Base-by-base conservation (phyloP, 2,888 invertebrate genomes). In the Xylocampa areola region DNA sequence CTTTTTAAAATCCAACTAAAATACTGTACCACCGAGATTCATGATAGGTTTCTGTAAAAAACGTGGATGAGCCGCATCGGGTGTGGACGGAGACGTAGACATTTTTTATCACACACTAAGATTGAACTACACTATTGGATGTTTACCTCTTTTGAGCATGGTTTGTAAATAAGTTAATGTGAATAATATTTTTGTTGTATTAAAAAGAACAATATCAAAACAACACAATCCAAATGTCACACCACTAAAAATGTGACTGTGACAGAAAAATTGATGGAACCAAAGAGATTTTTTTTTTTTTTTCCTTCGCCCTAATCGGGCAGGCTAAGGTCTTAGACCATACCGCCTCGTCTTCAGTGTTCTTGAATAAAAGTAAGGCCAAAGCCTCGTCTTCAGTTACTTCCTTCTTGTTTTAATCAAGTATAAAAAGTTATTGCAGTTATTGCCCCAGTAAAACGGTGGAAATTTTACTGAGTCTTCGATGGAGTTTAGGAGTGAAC, bases 11-110 rank as follows among this genome's bases (percentile, higher is more conserved):
- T 35, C 33, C 29, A 57, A 60, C 49, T 37, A 35, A 41, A 70
- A 84, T 90, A 91, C 89, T 82, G 76, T 90, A 92, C 91, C 91
- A 68, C 82, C 76, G 66, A 66, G 57, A 64, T 76, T 75, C 67
- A 68, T 30, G 39, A 74, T 62, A 7, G 84, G 81, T 79, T 85
- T 88, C 66, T 73, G 68, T 78, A 69, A 66, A 80, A 91, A 92
- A 57, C 92, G 86, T 29, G 90, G 89, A 72, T 92, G 91, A 3
- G 83, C 88, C 33, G 90, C 89, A 63, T 92, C 92, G 27, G 78
- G 78, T n/a, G 70, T 63, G 54, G 71, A 76, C 43, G 77, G 77
- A 64, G 67, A 79, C 39, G 77, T 76, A 68, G 65, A 75, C 86
- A 88, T 89, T 13, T 39, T 73, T 41, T 54, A 62, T 68, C 60